Base-by-base conservation (phyloP, 2,888 invertebrate species). In the Papilio protenor region DNA sequence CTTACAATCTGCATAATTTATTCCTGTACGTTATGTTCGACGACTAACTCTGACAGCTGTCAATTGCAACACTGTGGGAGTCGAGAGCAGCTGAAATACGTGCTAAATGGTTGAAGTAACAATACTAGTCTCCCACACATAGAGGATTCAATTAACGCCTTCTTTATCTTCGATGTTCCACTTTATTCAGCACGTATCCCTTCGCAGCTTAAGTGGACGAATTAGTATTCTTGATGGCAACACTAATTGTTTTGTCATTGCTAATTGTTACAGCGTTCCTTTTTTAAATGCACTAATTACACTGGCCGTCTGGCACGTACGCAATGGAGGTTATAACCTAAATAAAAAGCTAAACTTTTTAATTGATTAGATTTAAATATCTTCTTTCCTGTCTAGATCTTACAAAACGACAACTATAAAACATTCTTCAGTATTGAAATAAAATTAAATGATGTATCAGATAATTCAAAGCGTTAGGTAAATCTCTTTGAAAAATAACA, bases 181-280 rank as follows among this genome's bases (percentile, higher is more conserved):
- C 87, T 88, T 85, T 84, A 87, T 88, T 83, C 83, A 85, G 85
- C 86, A 84, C 87, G 86, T 84, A 82, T 82, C 75, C 84, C 84
- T 85, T 87, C 88, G 84, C 82, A 80, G 84, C 45, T 88, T 87
- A 88, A 89, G 85, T 88, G 86, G 86, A 84, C 87, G 80, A 87
- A 87, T 88, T 88, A 88, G 87, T 88, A 85, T 86, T 87, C 87
- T 86, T 86, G 87, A 90, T 90, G 87, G 86, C 86, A 85, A 83
- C 81, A 84, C 85, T 89, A 88, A 90, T 91, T 87, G 87, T 84
- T 79, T 83, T 85, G 88, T 86, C 88, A 86, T 82, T 83, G 83
- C 84, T 84, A 84, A 84, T 86, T 85, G 83, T 85, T 76, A 80
- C 81, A 75, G 49, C 75, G 75, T 76, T 79, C 77, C 73, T 71